Evolutionary conservation across 2,113 vertebrate genomes (phyloP).

Genomic region (Capra hircus): DNA sequence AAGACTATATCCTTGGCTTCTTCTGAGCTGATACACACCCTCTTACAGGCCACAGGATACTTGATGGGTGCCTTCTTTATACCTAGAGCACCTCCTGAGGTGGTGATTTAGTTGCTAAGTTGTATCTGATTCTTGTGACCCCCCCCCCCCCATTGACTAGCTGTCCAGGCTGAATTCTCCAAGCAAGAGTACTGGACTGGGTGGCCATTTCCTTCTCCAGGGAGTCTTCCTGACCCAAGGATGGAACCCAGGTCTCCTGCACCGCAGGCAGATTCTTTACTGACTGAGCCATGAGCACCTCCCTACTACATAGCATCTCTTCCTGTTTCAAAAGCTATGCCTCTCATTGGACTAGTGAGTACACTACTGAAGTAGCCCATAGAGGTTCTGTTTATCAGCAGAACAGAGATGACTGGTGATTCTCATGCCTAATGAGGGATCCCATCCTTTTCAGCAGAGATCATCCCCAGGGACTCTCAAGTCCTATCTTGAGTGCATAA

Average conservation of each 20-base stretch:
- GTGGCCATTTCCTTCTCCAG: not conserved
- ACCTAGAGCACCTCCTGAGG: not conserved
- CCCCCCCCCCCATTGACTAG: not conserved
- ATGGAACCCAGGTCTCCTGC: not conserved
- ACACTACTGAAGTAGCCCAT: not conserved
- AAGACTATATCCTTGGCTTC: not conserved
- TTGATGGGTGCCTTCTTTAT: not conserved
- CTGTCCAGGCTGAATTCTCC: not conserved
- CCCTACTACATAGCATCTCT: not conserved
- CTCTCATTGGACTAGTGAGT: not conserved
- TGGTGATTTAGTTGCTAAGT: not conserved
- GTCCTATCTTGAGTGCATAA: not conserved
- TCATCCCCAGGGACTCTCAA: not conserved
- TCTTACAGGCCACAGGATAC: not conserved
- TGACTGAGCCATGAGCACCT: not conserved
- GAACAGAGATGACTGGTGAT: not conserved
- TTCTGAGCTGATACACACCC: not conserved
- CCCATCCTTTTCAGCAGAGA: not conserved
- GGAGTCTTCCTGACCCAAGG: not conserved
- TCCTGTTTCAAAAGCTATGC: not conserved
- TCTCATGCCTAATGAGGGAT: not conserved
- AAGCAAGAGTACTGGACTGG: not conserved
- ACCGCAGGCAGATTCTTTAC: not conserved
- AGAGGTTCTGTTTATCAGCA: not conserved
- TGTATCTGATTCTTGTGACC: not conserved